Evolutionary conservation across 2,113 vertebrate genomes (phyloP).

Genomic region (Grammomys dolichurus): DNA sequence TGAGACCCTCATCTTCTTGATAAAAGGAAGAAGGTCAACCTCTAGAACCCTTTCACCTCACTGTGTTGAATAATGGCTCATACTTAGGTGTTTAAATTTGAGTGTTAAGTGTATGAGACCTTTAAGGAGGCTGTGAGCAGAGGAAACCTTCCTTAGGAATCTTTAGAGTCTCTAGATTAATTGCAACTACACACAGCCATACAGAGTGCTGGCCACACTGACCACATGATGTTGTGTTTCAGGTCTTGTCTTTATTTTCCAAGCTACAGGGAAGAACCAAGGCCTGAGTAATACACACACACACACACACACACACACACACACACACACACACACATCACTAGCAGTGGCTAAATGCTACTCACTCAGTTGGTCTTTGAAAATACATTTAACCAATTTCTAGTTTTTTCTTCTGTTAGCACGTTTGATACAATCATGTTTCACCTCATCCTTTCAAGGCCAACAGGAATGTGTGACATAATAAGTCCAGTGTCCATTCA

Average conservation of each 20-base stretch:
- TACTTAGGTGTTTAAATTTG: neutral
- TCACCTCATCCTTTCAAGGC: neutral
- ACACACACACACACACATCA: accelerated
- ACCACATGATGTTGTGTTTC: neutral
- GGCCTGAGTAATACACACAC: neutral
- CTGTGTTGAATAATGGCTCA: neutral
- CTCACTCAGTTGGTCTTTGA: neutral
- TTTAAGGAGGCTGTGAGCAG: neutral
- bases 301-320: no score
- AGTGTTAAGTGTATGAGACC: neutral
- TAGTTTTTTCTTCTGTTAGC: neutral
- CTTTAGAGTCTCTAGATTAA: neutral
- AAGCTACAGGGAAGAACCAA: neutral
- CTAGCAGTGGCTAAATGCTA: accelerated
- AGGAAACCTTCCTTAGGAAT: neutral
- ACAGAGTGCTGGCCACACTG: neutral
- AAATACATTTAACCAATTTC: neutral
- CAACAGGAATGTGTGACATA: neutral
- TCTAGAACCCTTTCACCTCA: accelerated
- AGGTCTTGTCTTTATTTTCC: neutral
- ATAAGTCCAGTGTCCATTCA: neutral
- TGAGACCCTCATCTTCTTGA: neutral
- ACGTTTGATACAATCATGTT: neutral
- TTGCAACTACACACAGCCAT: neutral
- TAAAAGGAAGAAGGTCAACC: no score